phyloP scores from a whole-genome alignment of 2,797 vertebrate genomes.

The Cichlasoma orientale region DNA sequence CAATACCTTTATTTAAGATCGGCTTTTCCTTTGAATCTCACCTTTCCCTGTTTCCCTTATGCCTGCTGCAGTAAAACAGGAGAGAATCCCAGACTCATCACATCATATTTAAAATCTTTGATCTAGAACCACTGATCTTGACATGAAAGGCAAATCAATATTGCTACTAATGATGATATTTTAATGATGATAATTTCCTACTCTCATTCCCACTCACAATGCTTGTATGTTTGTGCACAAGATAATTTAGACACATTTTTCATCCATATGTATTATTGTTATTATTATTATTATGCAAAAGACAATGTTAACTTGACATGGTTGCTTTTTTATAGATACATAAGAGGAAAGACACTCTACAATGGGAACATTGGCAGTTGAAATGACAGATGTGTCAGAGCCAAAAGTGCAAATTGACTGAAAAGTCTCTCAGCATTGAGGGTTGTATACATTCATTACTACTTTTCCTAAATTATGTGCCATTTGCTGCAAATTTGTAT shows the following conservation, averaged over 20 bases:
- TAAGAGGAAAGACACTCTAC: not conserved
- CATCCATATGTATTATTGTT: not conserved
- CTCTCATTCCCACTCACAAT: not conserved
- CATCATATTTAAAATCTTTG: conserved; percentile 12
- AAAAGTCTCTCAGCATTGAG: not conserved
- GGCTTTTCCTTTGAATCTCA: conserved; percentile 2
- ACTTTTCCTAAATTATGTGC: not conserved
- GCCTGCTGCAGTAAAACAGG: not conserved
- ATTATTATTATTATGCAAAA: not conserved
- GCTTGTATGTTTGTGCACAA: not conserved
- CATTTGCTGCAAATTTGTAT: not conserved
- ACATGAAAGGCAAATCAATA: not conserved
- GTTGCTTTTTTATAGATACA: not conserved
- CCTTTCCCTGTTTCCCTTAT: not conserved
- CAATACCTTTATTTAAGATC: conserved; percentile 51
- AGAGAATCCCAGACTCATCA: not conserved
- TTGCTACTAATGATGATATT: not conserved
- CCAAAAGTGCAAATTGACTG: not conserved
- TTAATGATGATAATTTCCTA: not conserved
- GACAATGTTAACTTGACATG: not conserved
- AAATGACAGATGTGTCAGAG: not conserved
- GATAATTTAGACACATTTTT: not conserved
- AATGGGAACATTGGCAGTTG: not conserved
- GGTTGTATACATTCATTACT: not conserved
- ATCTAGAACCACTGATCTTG: not conserved